Evolutionary conservation across 2,888 invertebrate species (phyloP).

Genomic region (Polia nebulosa): DNA sequence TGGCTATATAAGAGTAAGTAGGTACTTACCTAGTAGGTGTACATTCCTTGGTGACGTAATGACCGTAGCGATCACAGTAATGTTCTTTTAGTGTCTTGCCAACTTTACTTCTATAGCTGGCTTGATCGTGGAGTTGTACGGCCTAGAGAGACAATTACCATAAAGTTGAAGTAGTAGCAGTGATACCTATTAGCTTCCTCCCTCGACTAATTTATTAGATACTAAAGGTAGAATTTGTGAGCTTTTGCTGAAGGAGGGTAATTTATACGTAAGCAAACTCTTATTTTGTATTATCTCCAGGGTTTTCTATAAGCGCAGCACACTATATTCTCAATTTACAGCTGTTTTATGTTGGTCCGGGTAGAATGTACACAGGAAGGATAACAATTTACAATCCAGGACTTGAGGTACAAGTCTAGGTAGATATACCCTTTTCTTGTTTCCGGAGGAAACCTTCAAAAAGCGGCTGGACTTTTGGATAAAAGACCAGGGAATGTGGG

Average conservation of each 20-base stretch:
- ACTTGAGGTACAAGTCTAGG: too few relatives aligned
- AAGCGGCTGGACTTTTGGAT: too few relatives aligned
- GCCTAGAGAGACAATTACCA: neutral
- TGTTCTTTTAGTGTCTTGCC: slow-evolving; percentile 66
- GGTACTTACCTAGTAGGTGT: slow-evolving; percentile 29
- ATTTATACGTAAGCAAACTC: neutral
- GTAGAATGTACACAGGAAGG: neutral
- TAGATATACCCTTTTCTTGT: too few relatives aligned
- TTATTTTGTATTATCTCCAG: neutral
- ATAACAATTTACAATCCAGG: neutral
- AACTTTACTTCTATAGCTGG: slow-evolving; percentile 70
- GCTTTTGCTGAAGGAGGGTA: too few relatives aligned
- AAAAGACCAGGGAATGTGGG: too few relatives aligned
- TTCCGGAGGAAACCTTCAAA: too few relatives aligned
- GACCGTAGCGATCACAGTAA: slow-evolving; percentile 66
- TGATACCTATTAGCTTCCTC: neutral
- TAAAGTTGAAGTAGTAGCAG: slow-evolving; percentile 19
- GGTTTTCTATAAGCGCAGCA: neutral
- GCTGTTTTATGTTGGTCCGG: neutral
- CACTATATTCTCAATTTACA: neutral
- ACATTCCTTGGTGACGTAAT: slow-evolving; percentile 63
- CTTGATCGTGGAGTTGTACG: slow-evolving; percentile 41
- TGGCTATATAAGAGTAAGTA: slow-evolving; percentile 41
- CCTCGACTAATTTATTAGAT: neutral
- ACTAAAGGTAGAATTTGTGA: neutral